Base-by-base conservation (phyloP, 2,888 invertebrate genomes). In the Tanytarsus gracilentus region DNA sequence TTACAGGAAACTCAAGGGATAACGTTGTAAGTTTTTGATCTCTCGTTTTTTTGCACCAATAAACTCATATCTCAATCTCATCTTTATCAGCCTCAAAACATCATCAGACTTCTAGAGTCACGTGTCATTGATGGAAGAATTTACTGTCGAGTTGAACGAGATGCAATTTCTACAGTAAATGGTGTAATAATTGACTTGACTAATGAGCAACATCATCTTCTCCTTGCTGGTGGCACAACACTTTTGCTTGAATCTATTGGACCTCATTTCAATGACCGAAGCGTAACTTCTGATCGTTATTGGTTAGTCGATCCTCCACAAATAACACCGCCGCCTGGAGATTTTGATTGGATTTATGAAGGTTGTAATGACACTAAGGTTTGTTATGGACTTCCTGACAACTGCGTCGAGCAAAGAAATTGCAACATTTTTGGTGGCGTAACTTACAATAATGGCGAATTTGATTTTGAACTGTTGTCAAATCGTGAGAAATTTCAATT, bases 121-220 rank as follows among this genome's bases (percentile, higher is more conserved):
- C 83, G 83, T 1, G 71, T 78, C 27, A 75, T 79, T 6, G 85
- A 91, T 69, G 88, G 86, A 11, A 78, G 78, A 56, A 75, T 91
- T 63, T 85, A 85, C 67, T 92, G 92, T 72, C 82, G 82, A 72
- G 86, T 90, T 61, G 79, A 77, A 61, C 78, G 89, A 51, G 83
- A 86, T 55, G 76, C 78, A 0, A 72, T 78, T 1, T 85, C 85
- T 0, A 74, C 72, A 1, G 79, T 88, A 0, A 78, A 79, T 65
- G 84, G 81, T 29, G 76, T 74, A 60, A 78, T 74, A 6, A 90
- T 84, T 67, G 85, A 92, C 75, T 76, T 93, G 66, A 77, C 79
- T 7, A 80, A 78, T 56, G 79, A 80, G 21, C 79, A 79, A 66
- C 90, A 85, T 69, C 78, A 85, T 69, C 69, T 92, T 64, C 78